Evolutionary conservation across 2,888 invertebrate species (phyloP).

Genomic region (Celastrina argiolus): DNA sequence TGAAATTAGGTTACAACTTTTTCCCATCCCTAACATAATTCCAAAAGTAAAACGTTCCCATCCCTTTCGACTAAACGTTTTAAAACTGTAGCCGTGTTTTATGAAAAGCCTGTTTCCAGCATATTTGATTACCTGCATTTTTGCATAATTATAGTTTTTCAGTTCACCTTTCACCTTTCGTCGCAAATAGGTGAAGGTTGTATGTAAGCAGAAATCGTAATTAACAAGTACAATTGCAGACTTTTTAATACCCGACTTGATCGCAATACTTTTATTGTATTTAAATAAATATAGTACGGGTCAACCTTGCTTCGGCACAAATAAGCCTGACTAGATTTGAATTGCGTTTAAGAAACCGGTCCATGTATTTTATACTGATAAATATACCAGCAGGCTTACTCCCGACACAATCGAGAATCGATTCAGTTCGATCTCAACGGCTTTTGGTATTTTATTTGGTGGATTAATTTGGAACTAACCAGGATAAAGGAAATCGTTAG

Average conservation of each 20-base stretch:
- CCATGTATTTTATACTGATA: too few species aligned
- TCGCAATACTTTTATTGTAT: background rate
- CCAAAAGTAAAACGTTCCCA: background rate
- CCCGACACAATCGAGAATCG: too few species aligned
- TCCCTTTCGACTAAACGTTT: background rate
- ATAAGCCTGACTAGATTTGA: too few species aligned
- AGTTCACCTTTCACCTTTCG: background rate
- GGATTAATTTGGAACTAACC: too few species aligned
- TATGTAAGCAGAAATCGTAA: slow-evolving; percentile 9
- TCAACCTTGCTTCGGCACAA: too few species aligned
- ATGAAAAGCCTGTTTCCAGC: background rate
- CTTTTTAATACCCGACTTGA: background rate
- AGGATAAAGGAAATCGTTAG: too few species aligned
- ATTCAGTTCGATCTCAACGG: too few species aligned
- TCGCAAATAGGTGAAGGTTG: slow-evolving; percentile 17
- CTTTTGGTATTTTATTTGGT: too few species aligned
- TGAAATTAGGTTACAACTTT: too few species aligned
- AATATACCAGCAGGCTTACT: too few species aligned
- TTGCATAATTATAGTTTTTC: slow-evolving; percentile 1
- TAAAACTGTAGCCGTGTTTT: background rate
- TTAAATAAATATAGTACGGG: too few species aligned
- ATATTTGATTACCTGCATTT: slow-evolving; percentile 12
- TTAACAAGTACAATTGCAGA: slow-evolving; percentile 3
- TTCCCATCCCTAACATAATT: background rate
- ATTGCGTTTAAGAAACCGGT: too few species aligned